Base-by-base conservation (phyloP, 2,797 vertebrate genomes). In the Muscicapa comitata region DNA sequence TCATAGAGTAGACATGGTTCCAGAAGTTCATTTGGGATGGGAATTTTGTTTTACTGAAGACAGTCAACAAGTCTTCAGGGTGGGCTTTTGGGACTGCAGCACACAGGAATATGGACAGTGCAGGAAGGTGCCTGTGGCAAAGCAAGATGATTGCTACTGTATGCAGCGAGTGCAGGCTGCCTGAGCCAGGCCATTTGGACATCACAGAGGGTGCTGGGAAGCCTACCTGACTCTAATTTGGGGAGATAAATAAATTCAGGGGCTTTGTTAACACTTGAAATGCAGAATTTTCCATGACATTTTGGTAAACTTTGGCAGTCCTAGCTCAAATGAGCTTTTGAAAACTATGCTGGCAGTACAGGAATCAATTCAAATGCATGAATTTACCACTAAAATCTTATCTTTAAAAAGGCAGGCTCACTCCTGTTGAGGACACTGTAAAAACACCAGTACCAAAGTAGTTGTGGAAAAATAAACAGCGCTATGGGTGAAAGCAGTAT, bases 381-480 rank as follows among this genome's bases (percentile, higher is more conserved):
- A 8, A 10, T 62, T 88, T 50, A 37, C n/a, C 55, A 50, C 7
- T 51, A 38, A 74, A 81, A 59, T 26, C 29, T 37, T 35, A 13
- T 59, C 19, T 63, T 42, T 55, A 23, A 42, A 73, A 65, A 71
- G 9, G 82, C n/a, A 55, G 58, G 42, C 59, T 81, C 54, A 59
- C n/a, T 93, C 75, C 94, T 86, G 75, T 26, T 92, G 84, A 93
- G 72, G 81, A 96, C 84, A 89, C 78, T 85, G 63, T 82, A 19
- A 80, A 86, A 88, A 83, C 72, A 83, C 25, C 29, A 61, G 38
- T 50, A 47, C 65, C 9, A 70, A 80, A 88, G 68, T 9, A 83
- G 62, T 18, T 86, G 71, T 25, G 51, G 58, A 75, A 95, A 91
- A 95, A 83, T 59, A 86, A 90, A 62, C 4, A 13, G 62, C 8